Evolutionary conservation across 1,140 invertebrate species (phyloP).

Genomic region (Notospermus geniculatus): DNA sequence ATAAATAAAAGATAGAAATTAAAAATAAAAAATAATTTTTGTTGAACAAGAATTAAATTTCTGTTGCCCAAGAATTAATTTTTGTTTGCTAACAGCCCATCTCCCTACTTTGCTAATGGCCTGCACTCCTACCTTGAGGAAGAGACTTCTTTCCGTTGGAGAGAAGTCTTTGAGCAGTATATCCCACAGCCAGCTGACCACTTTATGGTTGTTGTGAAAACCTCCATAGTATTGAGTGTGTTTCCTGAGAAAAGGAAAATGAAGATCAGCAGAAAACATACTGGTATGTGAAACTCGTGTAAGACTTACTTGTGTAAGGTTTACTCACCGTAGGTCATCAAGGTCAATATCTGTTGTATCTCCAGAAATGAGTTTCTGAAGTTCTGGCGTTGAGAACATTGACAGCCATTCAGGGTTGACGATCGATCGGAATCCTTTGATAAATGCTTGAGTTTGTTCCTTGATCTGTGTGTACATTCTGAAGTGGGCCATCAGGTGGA

Average conservation of each 20-base stretch:
- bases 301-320: background rate
- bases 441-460: conserved; percentile 94
- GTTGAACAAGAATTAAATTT: too few relatives aligned
- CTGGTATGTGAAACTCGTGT: background rate
- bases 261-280: too few relatives aligned
- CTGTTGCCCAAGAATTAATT: too few relatives aligned
- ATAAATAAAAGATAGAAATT: conserved; percentile 9
- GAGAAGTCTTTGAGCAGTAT: conserved; percentile 94
- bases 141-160: conserved; percentile 85
- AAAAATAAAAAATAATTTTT: too few relatives aligned
- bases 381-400: conserved; percentile 94
- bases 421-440: conserved; percentile 91
- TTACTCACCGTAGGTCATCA: conserved; percentile 70
- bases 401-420: conserved; percentile 93
- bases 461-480: conserved; percentile 87
- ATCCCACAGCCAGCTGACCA: conserved; percentile 98
- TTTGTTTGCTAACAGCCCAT: too few relatives aligned
- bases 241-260: conserved; percentile 58
- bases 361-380: conserved; percentile 63
- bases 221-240: conserved; percentile 99
- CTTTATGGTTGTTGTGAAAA: conserved; percentile 96
- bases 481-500: conserved; percentile 98
- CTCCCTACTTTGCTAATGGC: background rate
- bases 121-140: conserved; percentile 70
- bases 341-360: conserved; percentile 70